A percentile compares a stretch with the other conserved stretches of the same genome.
These are phyloP conservation scores for Chionomys nivalis DNA, from an alignment of 2,113 vertebrate species.

Conservation along the genomic window DNA sequence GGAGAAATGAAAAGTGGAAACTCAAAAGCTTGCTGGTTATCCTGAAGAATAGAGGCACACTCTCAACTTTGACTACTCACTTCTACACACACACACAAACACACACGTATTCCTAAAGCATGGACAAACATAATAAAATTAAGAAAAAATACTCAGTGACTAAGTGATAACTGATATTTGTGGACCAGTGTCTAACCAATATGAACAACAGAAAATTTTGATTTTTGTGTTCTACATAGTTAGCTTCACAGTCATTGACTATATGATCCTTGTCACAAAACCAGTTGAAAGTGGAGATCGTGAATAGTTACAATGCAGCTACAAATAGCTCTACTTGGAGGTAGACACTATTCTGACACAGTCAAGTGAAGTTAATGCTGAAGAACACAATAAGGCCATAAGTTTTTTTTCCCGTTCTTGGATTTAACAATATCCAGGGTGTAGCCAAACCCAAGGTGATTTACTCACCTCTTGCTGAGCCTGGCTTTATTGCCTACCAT, in stretches of 20 bases:
- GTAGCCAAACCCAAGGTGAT: not conserved
- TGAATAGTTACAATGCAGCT: slow-evolving; percentile 27
- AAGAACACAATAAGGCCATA: not conserved
- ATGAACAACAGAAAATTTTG: slow-evolving; percentile 54
- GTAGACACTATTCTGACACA: not conserved
- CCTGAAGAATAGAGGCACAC: not conserved
- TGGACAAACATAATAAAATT: not conserved
- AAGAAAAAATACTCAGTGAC: not conserved
- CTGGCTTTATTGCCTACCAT: not conserved
- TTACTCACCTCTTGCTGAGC: not conserved
- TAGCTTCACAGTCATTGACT: slow-evolving; percentile 49
- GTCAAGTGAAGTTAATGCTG: not conserved
- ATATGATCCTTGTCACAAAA: slow-evolving; percentile 58
- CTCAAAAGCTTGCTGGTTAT: not conserved
- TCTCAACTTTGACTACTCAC: not conserved
- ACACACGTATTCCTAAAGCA: not conserved
- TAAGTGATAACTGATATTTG: slow-evolving; percentile 54
- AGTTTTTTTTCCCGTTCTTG: not conserved
- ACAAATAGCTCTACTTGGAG: slow-evolving; percentile 5
- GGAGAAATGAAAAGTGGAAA: not conserved
- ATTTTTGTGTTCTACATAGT: slow-evolving; percentile 43
- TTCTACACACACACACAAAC: not conserved
- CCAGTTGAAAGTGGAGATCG: slow-evolving; percentile 56
- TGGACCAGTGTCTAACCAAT: slow-evolving; percentile 41
- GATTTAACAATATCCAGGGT: not conserved